These are phyloP conservation scores for Andrena chrysosceles DNA, from an alignment of 2,888 invertebrate species.

Conservation along the genomic window DNA sequence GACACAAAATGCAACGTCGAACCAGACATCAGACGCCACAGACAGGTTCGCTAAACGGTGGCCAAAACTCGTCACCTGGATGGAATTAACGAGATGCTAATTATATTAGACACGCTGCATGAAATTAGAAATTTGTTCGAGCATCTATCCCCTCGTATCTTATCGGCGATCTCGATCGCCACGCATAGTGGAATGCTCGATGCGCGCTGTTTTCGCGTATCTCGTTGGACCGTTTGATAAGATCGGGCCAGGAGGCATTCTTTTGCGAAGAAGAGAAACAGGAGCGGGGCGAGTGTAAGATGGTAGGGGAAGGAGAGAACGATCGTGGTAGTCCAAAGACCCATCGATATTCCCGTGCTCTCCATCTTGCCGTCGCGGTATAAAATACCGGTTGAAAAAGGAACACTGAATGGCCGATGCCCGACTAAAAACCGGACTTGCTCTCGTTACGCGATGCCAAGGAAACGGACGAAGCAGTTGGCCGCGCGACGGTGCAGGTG, in stretches of 20 bases:
- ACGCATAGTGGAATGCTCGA: constrained; percentile 14
- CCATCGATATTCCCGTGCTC: constrained; percentile 25
- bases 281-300: neutral
- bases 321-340: constrained; percentile 25
- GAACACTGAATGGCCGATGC: constrained; percentile 46
- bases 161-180: constrained; percentile 27
- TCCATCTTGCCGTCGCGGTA: constrained; percentile 32
- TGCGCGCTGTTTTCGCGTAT: constrained; percentile 27
- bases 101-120: neutral
- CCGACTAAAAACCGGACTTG: constrained; percentile 67
- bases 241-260: constrained; percentile 1
- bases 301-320: neutral
- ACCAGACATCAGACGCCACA: no score
- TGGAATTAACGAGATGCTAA: neutral
- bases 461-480: constrained; percentile 69
- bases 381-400: constrained; percentile 50
- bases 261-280: neutral
- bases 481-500: constrained; percentile 44
- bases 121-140: constrained; percentile 30
- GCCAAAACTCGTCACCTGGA: neutral
- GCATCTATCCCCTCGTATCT: neutral
- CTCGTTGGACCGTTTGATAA: constrained; percentile 28
- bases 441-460: constrained; percentile 60
- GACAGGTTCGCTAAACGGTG: no score
- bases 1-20: no score